Evolutionary conservation across 1,140 invertebrate species (phyloP).

Genomic region (Pogonomyrmex californicus): DNA sequence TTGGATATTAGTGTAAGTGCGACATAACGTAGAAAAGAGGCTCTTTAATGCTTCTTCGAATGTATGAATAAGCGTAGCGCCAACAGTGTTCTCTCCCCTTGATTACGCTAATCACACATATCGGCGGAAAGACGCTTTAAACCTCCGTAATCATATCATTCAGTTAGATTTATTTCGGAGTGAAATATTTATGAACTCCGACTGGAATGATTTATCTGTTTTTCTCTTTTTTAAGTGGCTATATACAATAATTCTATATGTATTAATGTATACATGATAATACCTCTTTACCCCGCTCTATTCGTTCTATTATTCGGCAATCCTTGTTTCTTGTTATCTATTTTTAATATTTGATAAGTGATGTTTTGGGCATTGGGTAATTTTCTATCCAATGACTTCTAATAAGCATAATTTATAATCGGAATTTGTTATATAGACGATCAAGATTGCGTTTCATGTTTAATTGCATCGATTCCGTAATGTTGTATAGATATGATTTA

Average conservation of each 20-base stretch:
- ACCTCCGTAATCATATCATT: slow-evolving; percentile 30
- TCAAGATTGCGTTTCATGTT: slow-evolving; percentile 14
- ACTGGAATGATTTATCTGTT: slow-evolving; percentile 9
- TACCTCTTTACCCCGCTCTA: neutral
- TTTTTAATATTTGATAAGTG: slow-evolving; percentile 48
- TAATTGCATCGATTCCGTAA: neutral
- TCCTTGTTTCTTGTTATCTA: slow-evolving; percentile 51
- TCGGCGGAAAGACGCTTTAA: slow-evolving; percentile 28
- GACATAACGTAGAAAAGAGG: neutral
- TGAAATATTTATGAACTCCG: neutral
- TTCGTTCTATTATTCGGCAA: slow-evolving; percentile 1
- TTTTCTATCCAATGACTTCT: neutral
- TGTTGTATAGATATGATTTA: slow-evolving; percentile 21
- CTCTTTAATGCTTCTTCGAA: neutral
- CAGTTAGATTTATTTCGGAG: slow-evolving; percentile 21
- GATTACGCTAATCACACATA: slow-evolving; percentile 40
- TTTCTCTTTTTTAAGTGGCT: slow-evolving; percentile 1
- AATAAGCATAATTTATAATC: slow-evolving; percentile 13
- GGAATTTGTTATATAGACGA: slow-evolving; percentile 28
- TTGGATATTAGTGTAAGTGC: slow-evolving; percentile 24
- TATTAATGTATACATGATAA: slow-evolving; percentile 35
- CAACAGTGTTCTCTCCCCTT: slow-evolving; percentile 50
- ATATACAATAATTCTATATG: slow-evolving; percentile 21
- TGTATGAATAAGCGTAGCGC: slow-evolving; percentile 34
- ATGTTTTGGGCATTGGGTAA: slow-evolving; percentile 15